A percentile compares a stretch with the other conserved stretches of the same genome.
Evolutionary conservation across 2,888 invertebrate species (phyloP).

Genomic region (Poecilobothrus nobilitatus): DNA sequence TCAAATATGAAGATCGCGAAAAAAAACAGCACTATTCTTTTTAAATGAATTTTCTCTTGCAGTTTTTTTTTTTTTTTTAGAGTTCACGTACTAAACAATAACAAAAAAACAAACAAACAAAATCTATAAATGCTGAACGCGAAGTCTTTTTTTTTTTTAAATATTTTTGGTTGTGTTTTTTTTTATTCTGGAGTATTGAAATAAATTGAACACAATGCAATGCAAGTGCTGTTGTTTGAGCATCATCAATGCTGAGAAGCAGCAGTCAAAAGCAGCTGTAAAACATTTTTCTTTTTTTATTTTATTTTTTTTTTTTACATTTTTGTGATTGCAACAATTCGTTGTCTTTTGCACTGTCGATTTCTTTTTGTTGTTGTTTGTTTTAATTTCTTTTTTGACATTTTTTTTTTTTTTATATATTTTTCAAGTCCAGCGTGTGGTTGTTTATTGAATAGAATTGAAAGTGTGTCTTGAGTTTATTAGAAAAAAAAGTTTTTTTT

Average conservation of each 20-base stretch:
- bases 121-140: background rate
- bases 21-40: too few species aligned
- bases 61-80: background rate
- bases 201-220: background rate
- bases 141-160: background rate
- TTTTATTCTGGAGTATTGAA: background rate
- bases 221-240: background rate
- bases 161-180: too few species aligned
- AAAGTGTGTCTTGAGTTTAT: background rate
- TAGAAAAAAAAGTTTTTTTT: background rate
- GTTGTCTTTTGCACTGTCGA: background rate
- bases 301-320: too few species aligned
- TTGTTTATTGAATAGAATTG: background rate
- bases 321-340: background rate
- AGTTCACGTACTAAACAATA: background rate
- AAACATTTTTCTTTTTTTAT: background rate
- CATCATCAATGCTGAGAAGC: background rate
- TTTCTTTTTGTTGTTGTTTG: background rate
- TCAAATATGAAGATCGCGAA: background rate
- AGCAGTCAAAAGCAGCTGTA: slow-evolving; percentile 3
- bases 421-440: background rate
- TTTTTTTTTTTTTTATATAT: background rate
- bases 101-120: too few species aligned
- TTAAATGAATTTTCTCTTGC: too few species aligned
- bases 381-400: background rate